Base-by-base conservation (phyloP, 2,797 vertebrate genomes). In the Pelochelys cantorii region DNA sequence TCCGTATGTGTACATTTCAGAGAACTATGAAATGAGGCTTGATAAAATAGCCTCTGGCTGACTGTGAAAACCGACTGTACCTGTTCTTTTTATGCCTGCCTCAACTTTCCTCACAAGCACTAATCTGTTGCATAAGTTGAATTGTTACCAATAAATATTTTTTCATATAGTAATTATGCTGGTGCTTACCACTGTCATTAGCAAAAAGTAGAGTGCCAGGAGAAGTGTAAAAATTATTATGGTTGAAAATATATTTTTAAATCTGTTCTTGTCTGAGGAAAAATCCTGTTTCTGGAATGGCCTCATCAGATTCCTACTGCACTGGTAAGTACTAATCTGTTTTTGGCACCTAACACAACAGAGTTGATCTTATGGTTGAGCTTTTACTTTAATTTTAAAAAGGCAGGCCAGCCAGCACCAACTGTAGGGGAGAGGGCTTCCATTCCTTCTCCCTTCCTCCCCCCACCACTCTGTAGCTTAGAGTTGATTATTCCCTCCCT, bases 401-500 rank as follows among this genome's bases (percentile, higher is more conserved):
- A 75, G 59, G 27, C 27, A 57, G 57, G 53, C 83, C 80, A 54
- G 48, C 37, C 56, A 86, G 27, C 53, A 85, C 83, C n/a, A 85
- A 56, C 7, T 92, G 65, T 5, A 5, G 65, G 65, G 17, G 3
- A 23, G 9, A 48, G 68, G 37, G 87, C 81, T 31, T 53, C 56
- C 55, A 48, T 48, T 48, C 42, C 42, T 48, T 8, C 42, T 48
- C 1, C 0, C 55, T 74, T 34, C n/a, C 68, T 34, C 1, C 0
- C 55, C 60, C 3, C 52, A 31, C 85, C 37, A n/a, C 3, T 0
- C 77, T 83, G 18, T 34, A 93, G 55, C 37, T 83, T 0, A 0
- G 55, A n/a, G n/a, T 37, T 83, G 57, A 34, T 57, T 79, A 27
- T 91, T 74, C 1, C 15, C 59, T 85, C 54, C n/a, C 15, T 54